Base-by-base conservation (phyloP, 2,797 vertebrate species). In the Sternarchorhynchus goeldii region DNA sequence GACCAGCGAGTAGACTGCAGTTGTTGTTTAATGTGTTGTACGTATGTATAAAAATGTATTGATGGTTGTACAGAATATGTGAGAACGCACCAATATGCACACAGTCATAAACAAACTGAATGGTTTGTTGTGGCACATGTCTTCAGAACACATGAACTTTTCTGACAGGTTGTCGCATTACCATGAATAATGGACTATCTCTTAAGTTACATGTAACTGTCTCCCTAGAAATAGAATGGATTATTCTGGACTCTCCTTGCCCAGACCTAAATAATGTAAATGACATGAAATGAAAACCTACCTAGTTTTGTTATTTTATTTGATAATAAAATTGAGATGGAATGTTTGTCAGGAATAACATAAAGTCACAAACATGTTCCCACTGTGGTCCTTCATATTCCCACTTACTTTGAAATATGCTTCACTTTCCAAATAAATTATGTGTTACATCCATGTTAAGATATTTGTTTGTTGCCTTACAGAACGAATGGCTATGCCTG, bases 401-500 rank as follows among this genome's bases (percentile, higher is more conserved):
- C 5, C 18, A 65, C n/a, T 39, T 39, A 39, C 4, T 12, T 2
- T 50, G 45, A 16, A 29, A 14, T 58, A 20, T 62, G 59, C 25
- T 66, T n/a, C 18, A 7, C 12, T n/a, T 45, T 21, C 3, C n/a
- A 66, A 50, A 50, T 10, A 14, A 10, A 12, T 50, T 50, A 2
- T 50, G 6, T 18, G 29, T 70, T 34, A 56, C 21, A 63, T 6
- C 34, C 32, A 79, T 59, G 53, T 68, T 14, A 79, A 17, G 25
- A 29, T 73, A 58, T 73, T 83, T 16, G 14, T 80, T 4, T 83
- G 7, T 83, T 91, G 20, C 86, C 50, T 93, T 93, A 56, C 93
- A 99, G 97, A 95, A 96, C 89, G 97, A 99, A 93, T 99, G 98
- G 98, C 93, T 99, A 75, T 99, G 98, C 87, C 93, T 99, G 91